Evolutionary conservation across 37 sponge, comb jelly and placozoan species (phyloP).

Genomic region (Aphrocallistes beatrix): DNA sequence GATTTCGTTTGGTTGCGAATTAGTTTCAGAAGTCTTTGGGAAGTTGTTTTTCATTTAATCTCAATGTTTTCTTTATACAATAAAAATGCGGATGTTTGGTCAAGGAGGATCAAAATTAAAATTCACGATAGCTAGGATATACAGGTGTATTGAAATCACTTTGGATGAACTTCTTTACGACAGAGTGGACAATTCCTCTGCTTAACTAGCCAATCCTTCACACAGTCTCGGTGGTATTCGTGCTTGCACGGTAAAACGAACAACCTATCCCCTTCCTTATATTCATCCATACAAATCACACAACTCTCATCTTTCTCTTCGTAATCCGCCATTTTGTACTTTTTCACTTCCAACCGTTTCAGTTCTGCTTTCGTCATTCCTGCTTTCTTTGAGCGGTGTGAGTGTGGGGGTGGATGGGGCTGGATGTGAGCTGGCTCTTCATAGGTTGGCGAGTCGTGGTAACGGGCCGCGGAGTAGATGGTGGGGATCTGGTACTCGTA

Average conservation of each 20-base stretch:
- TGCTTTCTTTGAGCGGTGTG: neutral
- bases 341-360: neutral
- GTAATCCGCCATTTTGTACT: neutral
- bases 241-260: neutral
- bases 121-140: neutral
- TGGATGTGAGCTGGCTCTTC: neutral
- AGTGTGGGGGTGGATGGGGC: neutral
- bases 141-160: too few species aligned
- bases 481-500: neutral
- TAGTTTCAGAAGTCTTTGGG: neutral
- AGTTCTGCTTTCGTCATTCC: neutral
- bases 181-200: slow-evolving; percentile 2
- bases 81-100: neutral
- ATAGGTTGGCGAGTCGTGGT: neutral
- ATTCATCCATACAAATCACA: slow-evolving; percentile 9
- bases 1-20: neutral
- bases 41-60: neutral
- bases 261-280: neutral
- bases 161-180: slow-evolving; percentile 2
- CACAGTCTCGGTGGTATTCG: neutral
- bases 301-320: neutral
- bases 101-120: neutral
- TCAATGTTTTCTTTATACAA: slow-evolving; percentile 11
- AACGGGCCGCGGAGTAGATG: neutral
- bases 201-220: slow-evolving; percentile 3